Base-by-base conservation (phyloP, 1,140 invertebrate species). In the Lepidurus arcticus region DNA sequence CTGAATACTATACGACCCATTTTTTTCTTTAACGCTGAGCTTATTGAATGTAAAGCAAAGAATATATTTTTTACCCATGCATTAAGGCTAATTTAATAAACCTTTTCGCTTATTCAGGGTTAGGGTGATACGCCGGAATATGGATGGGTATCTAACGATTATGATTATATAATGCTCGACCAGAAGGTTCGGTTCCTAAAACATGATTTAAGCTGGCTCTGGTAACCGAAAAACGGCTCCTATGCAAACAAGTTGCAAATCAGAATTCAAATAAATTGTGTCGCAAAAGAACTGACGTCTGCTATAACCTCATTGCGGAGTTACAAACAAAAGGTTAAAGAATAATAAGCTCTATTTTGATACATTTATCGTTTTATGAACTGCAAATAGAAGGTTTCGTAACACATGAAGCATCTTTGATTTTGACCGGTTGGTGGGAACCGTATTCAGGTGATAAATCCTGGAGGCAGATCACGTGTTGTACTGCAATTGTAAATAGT, bases 51-150 rank as follows among this genome's bases (percentile, higher is more conserved):
- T 34, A 34, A 34, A 34, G 34, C 34, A 34, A 74, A 16, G 44
- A 21, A 43, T 9, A 74, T 43, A 13, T 77, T 75, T 53, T 86
- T 87, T 83, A 94, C 92, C 94, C 94, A 80, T 92, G 89, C 83
- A 89, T 88, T 76, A 96, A 85, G 5, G 94, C 94, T 44, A 94
- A 83, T 81, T 88, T 91, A 5, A 94, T 86, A 82, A 96, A 96
- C 73, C 94, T 84, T 92, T 94, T 79, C 84, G 84, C 75, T 88
- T 89, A 80, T 89, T 91, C 2, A 95, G 82, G 65, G 93, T 87
- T 1, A 80, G 42, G 42, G 80, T 79, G 44, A 77, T 79, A 81
- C 76, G 53, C 80, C 76, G 9, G 77, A 21, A 73, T 81, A 65
- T 1, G 85, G 83, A 80, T 84, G 81, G 10, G 86, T 84, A 77